A percentile compares a stretch with the other conserved stretches of the same genome.
These are phyloP conservation scores for Tychaedon coryphoeus DNA, from an alignment of 2,113 vertebrate species.

Conservation along the genomic window DNA sequence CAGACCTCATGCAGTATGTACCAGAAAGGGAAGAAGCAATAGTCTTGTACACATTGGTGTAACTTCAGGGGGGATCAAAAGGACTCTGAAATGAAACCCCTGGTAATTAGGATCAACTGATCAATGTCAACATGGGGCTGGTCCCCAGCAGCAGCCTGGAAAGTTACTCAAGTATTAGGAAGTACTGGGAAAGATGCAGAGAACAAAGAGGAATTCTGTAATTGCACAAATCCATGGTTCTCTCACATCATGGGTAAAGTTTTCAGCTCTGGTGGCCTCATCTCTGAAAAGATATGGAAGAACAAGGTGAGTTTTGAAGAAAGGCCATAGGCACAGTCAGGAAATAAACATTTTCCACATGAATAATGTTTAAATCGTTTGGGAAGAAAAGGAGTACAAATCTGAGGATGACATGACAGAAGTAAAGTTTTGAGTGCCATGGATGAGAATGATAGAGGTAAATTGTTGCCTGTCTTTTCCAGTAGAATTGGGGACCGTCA, in stretches of 20 bases:
- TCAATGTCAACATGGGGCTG: not conserved
- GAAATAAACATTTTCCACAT: not conserved
- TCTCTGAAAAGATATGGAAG: not conserved
- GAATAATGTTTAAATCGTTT: not conserved
- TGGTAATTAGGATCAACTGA: not conserved
- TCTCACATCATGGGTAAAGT: not conserved
- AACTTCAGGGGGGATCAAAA: not conserved
- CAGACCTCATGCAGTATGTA: not conserved
- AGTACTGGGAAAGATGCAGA: not conserved
- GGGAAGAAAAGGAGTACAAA: not conserved
- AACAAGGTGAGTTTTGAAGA: not conserved
- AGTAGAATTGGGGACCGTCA: not conserved
- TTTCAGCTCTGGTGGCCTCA: fast-evolving
- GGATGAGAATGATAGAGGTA: not conserved
- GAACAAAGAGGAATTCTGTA: not conserved
- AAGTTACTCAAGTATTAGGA: not conserved
- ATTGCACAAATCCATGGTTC: not conserved
- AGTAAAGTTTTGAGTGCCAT: not conserved
- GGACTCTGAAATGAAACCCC: not conserved
- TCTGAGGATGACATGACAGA: not conserved
- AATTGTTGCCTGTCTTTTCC: not conserved
- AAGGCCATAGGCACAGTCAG: not conserved
- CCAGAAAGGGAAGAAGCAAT: not conserved
- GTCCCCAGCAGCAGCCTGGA: not conserved
- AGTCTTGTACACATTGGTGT: not conserved